phyloP scores from a whole-genome alignment of 2,113 vertebrate genomes.

The Progne subis region DNA sequence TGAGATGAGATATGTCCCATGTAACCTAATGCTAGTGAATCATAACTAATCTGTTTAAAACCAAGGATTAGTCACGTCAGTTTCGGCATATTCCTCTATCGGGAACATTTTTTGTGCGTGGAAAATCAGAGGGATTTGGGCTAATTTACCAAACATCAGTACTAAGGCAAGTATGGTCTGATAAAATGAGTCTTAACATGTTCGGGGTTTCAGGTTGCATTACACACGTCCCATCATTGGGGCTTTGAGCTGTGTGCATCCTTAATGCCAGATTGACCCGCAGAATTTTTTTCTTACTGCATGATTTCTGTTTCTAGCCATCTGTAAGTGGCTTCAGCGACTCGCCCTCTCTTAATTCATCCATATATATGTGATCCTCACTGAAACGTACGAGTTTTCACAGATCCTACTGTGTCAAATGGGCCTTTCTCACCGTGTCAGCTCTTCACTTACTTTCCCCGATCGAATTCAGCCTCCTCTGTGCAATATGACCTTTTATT shows the following conservation, averaged over 20 bases:
- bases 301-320: not conserved
- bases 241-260: not conserved
- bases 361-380: not conserved
- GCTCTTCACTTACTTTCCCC: not conserved
- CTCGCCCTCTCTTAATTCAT: not conserved
- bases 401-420: not conserved
- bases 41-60: slow-evolving; percentile 66
- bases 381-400: not conserved
- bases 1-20: not conserved
- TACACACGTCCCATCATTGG: not conserved
- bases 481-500: slow-evolving; percentile 41
- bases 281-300: not conserved
- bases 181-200: slow-evolving; percentile 43
- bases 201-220: slow-evolving; percentile 7
- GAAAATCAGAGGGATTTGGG: slow-evolving; percentile 42
- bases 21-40: slow-evolving; percentile 42
- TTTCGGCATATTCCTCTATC: slow-evolving; percentile 14
- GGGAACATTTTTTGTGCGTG: not conserved
- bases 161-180: slow-evolving; percentile 1
- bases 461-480: slow-evolving; percentile 19
- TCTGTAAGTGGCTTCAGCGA: not conserved
- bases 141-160: slow-evolving; percentile 52
- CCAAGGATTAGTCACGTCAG: slow-evolving; percentile 55
- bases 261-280: not conserved
- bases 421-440: not conserved